Evolutionary conservation across 2,888 invertebrate genomes (phyloP).

Genomic region (Catonia carolina): DNA sequence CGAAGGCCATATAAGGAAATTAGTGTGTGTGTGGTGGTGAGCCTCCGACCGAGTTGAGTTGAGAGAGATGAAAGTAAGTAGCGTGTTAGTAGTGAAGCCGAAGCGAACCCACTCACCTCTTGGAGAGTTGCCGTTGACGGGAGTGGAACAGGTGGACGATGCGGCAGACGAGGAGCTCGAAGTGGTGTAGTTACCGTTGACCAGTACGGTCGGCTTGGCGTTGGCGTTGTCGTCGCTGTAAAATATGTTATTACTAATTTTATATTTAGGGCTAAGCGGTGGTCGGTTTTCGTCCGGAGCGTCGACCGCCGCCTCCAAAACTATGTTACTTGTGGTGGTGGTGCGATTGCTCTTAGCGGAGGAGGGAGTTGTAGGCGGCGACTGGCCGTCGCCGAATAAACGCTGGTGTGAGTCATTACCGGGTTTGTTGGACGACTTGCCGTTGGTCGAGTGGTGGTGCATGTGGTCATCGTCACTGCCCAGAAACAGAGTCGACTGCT

Average conservation of each 20-base stretch:
- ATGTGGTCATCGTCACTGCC: conserved; percentile 28
- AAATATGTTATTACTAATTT: too few species aligned
- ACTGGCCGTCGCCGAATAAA: conserved; percentile 45
- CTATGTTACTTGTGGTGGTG: conserved; percentile 52
- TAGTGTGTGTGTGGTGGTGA: too few species aligned
- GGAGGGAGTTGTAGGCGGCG: conserved; percentile 47
- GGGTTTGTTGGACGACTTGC: conserved; percentile 28
- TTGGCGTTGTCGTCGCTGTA: too few species aligned
- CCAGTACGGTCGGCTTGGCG: conserved; percentile 39
- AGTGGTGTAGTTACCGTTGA: conserved; percentile 21
- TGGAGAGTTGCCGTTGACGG: conserved; percentile 12
- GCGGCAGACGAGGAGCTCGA: conserved; percentile 16
- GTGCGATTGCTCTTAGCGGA: conserved; percentile 49
- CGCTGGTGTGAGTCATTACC: conserved; percentile 35
- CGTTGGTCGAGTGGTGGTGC: conserved; percentile 3
- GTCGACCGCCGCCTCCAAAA: conserved; percentile 46
- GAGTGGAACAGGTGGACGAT: conserved; percentile 6
- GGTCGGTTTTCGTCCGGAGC: too few species aligned
- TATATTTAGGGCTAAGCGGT: too few species aligned
- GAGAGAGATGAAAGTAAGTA: too few species aligned
- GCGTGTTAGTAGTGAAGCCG: too few species aligned
- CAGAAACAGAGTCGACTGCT: conserved; percentile 39
- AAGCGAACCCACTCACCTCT: neutral
- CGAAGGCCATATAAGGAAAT: too few species aligned
- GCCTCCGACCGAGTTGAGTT: too few species aligned